Evolutionary conservation across 2,113 vertebrate species (phyloP), one percentile per base, ranked within the genome.

Genomic region (Nannospalax galili): DNA sequence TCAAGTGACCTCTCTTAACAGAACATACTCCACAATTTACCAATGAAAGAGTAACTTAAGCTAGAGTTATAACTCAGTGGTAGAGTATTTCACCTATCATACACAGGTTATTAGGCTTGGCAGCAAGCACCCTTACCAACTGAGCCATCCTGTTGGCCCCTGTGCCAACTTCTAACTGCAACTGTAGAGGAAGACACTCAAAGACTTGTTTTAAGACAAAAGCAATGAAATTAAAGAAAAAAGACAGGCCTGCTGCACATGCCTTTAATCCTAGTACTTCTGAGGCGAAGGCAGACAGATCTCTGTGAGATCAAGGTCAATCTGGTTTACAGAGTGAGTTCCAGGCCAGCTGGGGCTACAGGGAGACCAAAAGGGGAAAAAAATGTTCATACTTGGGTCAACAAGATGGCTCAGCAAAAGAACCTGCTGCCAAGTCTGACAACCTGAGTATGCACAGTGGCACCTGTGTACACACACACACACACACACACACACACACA

Each of bases 141-240:
- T 22, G 40, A 67, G 62, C 40, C n/a, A 84, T 67, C 81, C 42
- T 64, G 37, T 64, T 58, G 40, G 37, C 5, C 60, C 90, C 42
- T 93, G 64, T 96, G 84, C 62, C 91, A 97, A 93, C 73, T 96
- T 97, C 88, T 70, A 96, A 95, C 30, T 88, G n/a, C 91, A 97
- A 84, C 90, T 88, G 24, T 90, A 95, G 42, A 77, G 10, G 62
- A 94, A 84, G 24, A 93, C 92, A 97, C 91, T 93, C 90, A 95
- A 93, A 92, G 42, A 79, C 84, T 95, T 96, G 85, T 91, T 96
- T 88, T 90, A 94, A 93, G 52, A 94, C 78, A 93, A 95, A 95
- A 91, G n/a, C 62, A 88, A 30, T 96, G 45, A 94, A 96, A 92
- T 84, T 30, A 77, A 95, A 95, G 96, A 20, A n/a, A 69, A 14